phyloP scores from a whole-genome alignment of 2,888 invertebrate species.

The Syrphus vitripennis region DNA sequence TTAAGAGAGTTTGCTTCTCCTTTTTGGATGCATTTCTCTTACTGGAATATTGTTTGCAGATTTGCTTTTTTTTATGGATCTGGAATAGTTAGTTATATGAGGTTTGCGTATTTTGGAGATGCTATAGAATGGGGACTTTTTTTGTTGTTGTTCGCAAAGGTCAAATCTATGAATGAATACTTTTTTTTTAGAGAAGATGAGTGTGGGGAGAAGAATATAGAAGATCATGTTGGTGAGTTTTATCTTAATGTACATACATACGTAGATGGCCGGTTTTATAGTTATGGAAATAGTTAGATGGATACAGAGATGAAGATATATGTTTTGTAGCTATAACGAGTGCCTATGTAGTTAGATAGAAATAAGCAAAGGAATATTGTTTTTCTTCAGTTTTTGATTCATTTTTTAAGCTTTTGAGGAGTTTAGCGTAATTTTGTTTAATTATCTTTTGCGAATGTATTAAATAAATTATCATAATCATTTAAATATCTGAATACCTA shows the following conservation, averaged over 20 bases:
- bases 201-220: background rate
- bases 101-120: slow-evolving; percentile 1
- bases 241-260: background rate
- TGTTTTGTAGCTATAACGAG: too few species aligned
- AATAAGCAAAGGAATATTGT: too few species aligned
- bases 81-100: slow-evolving; percentile 24
- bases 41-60: slow-evolving; percentile 32
- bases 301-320: too few species aligned
- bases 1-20: slow-evolving; percentile 48
- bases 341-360: too few species aligned
- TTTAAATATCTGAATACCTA: too few species aligned
- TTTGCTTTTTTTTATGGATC: background rate
- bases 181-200: background rate
- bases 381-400: background rate
- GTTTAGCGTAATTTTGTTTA: background rate
- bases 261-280: background rate
- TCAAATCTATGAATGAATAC: slow-evolving; percentile 55
- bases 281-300: background rate
- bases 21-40: slow-evolving; percentile 33
- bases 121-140: background rate
- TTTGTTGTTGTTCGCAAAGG: background rate
- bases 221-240: background rate
- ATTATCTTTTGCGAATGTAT: too few species aligned
- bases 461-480: too few species aligned
- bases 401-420: background rate